Conservation (phyloP, 2,888 invertebrate genomes). For the Cephalotes varians region DNA sequence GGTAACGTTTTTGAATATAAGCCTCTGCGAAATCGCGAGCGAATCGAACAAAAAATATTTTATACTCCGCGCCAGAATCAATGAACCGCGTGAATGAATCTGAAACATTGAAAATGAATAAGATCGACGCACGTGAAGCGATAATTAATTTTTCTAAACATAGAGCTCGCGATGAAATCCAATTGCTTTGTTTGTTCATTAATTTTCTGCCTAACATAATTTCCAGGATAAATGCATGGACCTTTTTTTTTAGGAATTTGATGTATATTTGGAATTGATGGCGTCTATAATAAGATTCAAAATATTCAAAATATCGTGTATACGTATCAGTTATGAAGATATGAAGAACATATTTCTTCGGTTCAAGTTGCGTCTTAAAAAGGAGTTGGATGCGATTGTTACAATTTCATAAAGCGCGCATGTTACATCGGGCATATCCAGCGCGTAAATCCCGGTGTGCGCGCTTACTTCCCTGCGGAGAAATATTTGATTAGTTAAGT, state of each 20-base stretch:
- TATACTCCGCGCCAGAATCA: conserved; percentile 41
- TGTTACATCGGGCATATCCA: conserved; percentile 65
- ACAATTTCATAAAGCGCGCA: conserved; percentile 46
- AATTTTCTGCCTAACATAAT: too few species aligned
- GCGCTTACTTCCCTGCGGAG: conserved; percentile 54
- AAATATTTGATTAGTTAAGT: conserved; percentile 70
- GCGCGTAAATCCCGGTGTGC: conserved; percentile 63
- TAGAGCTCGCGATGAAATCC: neutral
- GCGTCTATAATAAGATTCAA: neutral
- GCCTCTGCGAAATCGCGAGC: conserved; percentile 7
- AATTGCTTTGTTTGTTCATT: neutral
- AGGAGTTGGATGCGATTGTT: conserved; percentile 39
- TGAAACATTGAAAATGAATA: conserved; percentile 1
- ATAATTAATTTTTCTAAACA: conserved; percentile 19
- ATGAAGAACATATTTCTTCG: neutral
- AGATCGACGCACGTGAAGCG: neutral
- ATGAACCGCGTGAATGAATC: conserved; percentile 3
- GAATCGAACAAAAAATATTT: conserved; percentile 58
- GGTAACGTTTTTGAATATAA: conserved; percentile 67
- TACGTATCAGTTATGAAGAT: neutral
- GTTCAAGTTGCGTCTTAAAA: neutral
- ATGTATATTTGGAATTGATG: neutral
- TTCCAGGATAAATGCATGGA: neutral
- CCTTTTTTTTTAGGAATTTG: neutral
- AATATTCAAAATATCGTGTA: neutral